A percentile compares a stretch with the other conserved stretches of the same genome.
These are phyloP conservation scores for Rhinogobius similis DNA, from an alignment of 2,113 vertebrate genomes.

Conservation along the genomic window DNA sequence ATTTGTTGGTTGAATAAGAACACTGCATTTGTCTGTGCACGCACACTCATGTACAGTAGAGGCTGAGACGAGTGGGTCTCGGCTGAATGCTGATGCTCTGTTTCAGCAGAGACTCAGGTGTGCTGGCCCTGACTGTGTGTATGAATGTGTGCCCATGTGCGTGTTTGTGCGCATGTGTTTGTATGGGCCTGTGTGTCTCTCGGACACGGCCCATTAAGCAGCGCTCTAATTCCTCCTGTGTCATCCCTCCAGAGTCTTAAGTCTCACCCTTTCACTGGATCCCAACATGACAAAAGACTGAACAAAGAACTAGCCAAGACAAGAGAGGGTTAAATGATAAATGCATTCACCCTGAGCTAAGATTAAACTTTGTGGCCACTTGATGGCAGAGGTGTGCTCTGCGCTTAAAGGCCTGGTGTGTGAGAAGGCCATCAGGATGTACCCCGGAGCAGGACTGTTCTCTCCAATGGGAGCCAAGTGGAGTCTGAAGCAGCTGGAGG, in stretches of 20 bases:
- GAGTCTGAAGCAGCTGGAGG: slow-evolving; percentile 40
- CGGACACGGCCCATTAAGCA: slow-evolving; percentile 73
- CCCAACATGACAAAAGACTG: slow-evolving; percentile 65
- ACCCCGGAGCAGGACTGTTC: slow-evolving; percentile 27
- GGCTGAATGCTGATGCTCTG: slow-evolving; percentile 67
- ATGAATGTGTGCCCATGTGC: slow-evolving; percentile 34
- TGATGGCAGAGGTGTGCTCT: slow-evolving; percentile 51
- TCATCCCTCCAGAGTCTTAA: slow-evolving; percentile 70
- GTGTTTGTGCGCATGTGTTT: slow-evolving; percentile 1
- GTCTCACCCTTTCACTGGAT: slow-evolving; percentile 63
- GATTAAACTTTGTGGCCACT: slow-evolving; percentile 53
- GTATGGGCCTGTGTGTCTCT: slow-evolving; percentile 28
- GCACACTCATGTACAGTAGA: slow-evolving; percentile 36
- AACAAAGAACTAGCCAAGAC: slow-evolving; percentile 43
- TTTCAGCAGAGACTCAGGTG: slow-evolving; percentile 73
- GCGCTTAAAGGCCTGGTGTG: slow-evolving; percentile 23
- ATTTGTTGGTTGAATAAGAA: slow-evolving; percentile 40
- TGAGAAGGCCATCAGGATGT: slow-evolving; percentile 13
- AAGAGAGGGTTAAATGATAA: slow-evolving; percentile 13
- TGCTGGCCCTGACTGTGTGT: slow-evolving; percentile 40
- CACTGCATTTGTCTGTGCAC: slow-evolving; percentile 41
- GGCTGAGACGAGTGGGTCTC: slow-evolving; percentile 50
- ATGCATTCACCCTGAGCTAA: slow-evolving; percentile 20
- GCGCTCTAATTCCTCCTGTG: slow-evolving; percentile 64
- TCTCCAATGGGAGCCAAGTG: slow-evolving; percentile 15